These are phyloP conservation scores for Phainopepla nitens DNA, from an alignment of 2,113 vertebrate genomes.

Conservation along the genomic window DNA sequence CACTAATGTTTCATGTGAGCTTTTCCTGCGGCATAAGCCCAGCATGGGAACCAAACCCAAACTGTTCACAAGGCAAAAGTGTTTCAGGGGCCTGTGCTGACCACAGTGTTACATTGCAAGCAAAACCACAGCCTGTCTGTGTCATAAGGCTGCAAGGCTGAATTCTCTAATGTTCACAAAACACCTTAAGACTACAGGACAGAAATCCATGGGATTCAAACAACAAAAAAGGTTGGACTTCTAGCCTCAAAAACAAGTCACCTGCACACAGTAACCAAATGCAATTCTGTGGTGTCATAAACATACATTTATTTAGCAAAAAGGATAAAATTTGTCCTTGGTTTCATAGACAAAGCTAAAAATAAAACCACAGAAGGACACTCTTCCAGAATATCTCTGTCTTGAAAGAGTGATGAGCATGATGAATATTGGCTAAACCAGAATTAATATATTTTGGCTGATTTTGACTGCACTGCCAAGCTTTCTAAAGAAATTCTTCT, in stretches of 20 bases:
- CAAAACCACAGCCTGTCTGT: not conserved
- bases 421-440: not conserved
- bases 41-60: not conserved
- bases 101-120: not conserved
- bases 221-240: not conserved
- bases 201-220: not conserved
- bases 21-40: not conserved
- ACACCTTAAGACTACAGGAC: not conserved
- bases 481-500: not conserved
- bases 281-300: not conserved
- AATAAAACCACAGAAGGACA: not conserved
- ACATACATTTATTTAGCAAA: not conserved
- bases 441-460: not conserved
- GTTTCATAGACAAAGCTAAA: not conserved
- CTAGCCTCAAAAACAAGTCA: not conserved
- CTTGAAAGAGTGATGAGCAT: not conserved
- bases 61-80: not conserved
- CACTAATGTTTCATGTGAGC: not conserved
- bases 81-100: not conserved
- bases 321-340: not conserved
- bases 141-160: not conserved
- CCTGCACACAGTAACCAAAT: not conserved
- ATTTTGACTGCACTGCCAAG: not conserved
- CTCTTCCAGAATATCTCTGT: not conserved
- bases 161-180: not conserved